Percentiles rank a stretch among this genome's conserved stretches.
Evolutionary conservation across 2,113 vertebrate species (phyloP).

Genomic region (Poicephalus meyeri): DNA sequence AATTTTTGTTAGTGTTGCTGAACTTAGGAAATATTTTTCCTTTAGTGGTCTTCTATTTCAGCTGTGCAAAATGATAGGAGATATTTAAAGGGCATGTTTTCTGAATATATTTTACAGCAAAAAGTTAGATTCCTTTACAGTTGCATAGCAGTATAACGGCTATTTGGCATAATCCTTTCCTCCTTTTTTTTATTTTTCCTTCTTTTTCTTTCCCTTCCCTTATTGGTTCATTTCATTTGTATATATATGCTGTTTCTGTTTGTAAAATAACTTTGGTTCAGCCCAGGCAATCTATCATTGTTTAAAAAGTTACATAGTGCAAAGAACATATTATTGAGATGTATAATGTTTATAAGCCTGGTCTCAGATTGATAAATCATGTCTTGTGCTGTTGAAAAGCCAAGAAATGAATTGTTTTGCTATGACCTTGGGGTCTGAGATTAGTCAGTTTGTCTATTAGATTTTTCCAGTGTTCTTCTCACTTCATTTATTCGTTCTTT

Average conservation of each 20-base stretch:
- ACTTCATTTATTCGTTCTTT: slow-evolving; percentile 76
- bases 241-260: slow-evolving; percentile 63
- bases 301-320: slow-evolving; percentile 74
- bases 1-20: not conserved
- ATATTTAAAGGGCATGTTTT: not conserved
- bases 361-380: slow-evolving; percentile 76
- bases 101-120: not conserved
- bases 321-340: slow-evolving; percentile 79
- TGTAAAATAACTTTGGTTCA: slow-evolving; percentile 60
- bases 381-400: slow-evolving; percentile 72
- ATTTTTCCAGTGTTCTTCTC: slow-evolving; percentile 72
- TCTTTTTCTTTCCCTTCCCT: not conserved
- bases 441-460: slow-evolving; percentile 75
- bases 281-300: slow-evolving; percentile 68
- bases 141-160: not conserved
- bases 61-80: not conserved
- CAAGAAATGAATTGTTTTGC: slow-evolving; percentile 73
- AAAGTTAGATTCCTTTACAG: not conserved
- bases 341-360: slow-evolving; percentile 76
- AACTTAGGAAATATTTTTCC: not conserved
- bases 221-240: slow-evolving; percentile 34
- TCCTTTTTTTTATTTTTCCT: rapidly evolving
- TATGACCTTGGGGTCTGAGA: slow-evolving; percentile 77
- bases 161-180: not conserved
- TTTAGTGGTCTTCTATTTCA: not conserved